Evolutionary conservation across 2,888 invertebrate species (phyloP).

Genomic region (Drosophila trichaetosa): DNA sequence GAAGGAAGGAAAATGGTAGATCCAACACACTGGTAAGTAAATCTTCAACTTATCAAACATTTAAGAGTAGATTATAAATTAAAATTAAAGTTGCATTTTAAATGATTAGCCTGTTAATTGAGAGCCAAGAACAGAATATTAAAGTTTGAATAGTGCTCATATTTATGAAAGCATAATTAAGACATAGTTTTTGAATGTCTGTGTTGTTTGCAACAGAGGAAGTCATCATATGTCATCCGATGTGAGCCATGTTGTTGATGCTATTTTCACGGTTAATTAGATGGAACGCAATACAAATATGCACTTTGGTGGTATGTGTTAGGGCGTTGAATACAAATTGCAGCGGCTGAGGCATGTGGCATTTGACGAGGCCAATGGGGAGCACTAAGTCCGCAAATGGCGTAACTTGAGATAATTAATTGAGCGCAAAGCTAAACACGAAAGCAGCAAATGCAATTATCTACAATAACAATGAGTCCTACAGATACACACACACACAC

Average conservation of each 20-base stretch:
- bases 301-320: constrained; percentile 46
- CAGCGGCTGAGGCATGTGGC: constrained; percentile 49
- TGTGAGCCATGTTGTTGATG: constrained; percentile 1
- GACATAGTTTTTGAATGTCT: background rate
- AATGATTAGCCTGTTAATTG: background rate
- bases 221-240: background rate
- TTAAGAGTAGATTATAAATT: background rate
- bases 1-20: background rate
- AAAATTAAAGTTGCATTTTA: too few relatives aligned
- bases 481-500: constrained; percentile 14
- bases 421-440: constrained; percentile 76
- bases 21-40: background rate
- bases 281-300: constrained; percentile 18
- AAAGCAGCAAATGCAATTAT: constrained; percentile 76
- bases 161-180: background rate
- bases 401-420: constrained; percentile 77
- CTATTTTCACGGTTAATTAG: constrained; percentile 35
- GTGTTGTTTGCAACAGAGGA: too few relatives aligned
- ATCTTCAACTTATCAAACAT: background rate
- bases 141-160: background rate
- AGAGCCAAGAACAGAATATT: background rate
- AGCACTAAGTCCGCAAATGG: constrained; percentile 71
- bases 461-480: constrained; percentile 60
- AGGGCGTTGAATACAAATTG: constrained; percentile 68
- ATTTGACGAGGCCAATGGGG: constrained; percentile 47